A percentile compares a stretch with the other conserved stretches of the same genome.
phyloP scores from a whole-genome alignment of 2,113 vertebrate genomes.

The Erythrocebus patas region DNA sequence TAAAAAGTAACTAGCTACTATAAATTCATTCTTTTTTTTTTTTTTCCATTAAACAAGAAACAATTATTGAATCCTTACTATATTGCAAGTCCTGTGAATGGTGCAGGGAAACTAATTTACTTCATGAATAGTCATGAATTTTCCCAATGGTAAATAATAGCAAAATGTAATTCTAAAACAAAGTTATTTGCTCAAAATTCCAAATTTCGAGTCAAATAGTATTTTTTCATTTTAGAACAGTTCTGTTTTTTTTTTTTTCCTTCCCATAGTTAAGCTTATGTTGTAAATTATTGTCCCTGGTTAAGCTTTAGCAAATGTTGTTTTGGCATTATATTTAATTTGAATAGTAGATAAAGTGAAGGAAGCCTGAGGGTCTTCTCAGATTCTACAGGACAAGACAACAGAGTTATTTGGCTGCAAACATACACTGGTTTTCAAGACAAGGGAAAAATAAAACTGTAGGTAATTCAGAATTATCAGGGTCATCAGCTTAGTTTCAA shows the following conservation, averaged over 20 bases:
- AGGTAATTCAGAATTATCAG: background rate
- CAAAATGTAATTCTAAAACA: background rate
- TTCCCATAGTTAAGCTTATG: background rate
- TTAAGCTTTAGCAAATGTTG: background rate
- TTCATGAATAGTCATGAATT: background rate
- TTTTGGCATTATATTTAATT: background rate
- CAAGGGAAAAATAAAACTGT: background rate
- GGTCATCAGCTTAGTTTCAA: background rate
- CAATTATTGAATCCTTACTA: background rate
- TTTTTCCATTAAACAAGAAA: background rate
- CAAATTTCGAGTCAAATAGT: background rate
- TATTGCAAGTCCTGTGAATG: background rate
- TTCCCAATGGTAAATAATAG: background rate
- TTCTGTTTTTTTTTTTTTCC: fast-evolving
- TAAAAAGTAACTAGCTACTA: background rate
- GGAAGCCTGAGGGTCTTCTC: background rate
- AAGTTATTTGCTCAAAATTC: background rate
- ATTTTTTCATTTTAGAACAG: background rate
- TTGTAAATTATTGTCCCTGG: background rate
- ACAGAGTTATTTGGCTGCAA: background rate
- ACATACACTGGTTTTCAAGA: background rate
- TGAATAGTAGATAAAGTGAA: background rate
- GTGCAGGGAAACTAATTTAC: background rate
- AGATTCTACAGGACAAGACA: background rate
- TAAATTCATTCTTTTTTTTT: background rate